Evolutionary conservation across 2,888 invertebrate genomes (phyloP), one percentile per base, ranked within the genome.

Genomic region (Acronicta aceris): DNA sequence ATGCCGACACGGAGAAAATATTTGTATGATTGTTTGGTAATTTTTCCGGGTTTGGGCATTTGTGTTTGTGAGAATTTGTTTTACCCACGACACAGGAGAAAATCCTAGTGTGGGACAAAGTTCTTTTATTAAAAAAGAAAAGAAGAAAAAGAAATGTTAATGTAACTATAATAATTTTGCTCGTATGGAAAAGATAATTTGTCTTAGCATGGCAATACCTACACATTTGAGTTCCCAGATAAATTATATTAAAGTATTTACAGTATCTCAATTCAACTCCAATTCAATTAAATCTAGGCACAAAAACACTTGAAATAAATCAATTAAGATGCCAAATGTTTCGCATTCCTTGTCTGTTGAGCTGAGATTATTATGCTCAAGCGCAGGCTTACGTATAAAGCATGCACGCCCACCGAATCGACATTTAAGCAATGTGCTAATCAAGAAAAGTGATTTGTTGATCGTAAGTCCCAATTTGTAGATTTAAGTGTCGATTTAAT

Each of bases 261-360:
- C 9, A 36, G 8, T 52, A 56, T 49, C 27, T 48, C 48, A 40
- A 56, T 57, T 43, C 0, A 21, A 52, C 52, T 47, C 62, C 4
- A 27, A 38, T 16, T 15, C 36, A 65, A 52, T 56, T 41, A 53
- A 33, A n/a, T 2, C n/a, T 38, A 38, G n/a, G 38, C 8, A 5
- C 30, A 69, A 54, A 43, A 69, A 69, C 45, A 10, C 4, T 13
- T 21, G 56, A 21, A 59, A 47, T 48, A 49, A 58, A 73, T 62
- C 56, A 64, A 66, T 70, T 61, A 61, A 48, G 15, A 45, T 54
- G 43, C 64, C 41, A 46, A 66, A 60, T 49, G 27, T 17, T 33
- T 54, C 25, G 48, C 54, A 62, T 74, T 49, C 57, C 41, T 45
- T 43, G 55, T 47, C 12, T 30, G 41, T 52, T 42, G 17, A 33